phyloP scores from a whole-genome alignment of 2,888 invertebrate genomes.

The Acholoe squamosa region DNA sequence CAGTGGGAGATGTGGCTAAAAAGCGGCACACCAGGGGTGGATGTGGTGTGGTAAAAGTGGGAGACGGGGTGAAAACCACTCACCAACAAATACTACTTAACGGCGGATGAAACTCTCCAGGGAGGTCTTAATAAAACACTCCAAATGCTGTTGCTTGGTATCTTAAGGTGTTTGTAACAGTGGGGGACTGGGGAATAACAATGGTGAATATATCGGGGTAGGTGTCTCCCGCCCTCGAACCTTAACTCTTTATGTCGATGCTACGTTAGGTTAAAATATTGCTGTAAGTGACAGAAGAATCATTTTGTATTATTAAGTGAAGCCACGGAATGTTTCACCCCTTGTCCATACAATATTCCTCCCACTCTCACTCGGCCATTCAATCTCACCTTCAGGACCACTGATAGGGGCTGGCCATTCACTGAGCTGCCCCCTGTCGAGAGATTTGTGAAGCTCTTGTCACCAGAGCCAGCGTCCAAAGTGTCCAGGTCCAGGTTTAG shows the following conservation, averaged over 20 bases:
- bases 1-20: neutral
- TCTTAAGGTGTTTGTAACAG: slow-evolving; percentile 24
- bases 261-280: slow-evolving; percentile 23
- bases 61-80: neutral
- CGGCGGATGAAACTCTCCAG: neutral
- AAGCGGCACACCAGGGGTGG: neutral
- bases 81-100: slow-evolving; percentile 46
- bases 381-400: neutral
- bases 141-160: neutral
- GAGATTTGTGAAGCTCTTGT: neutral
- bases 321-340: neutral
- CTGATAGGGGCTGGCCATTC: neutral
- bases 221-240: neutral
- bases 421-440: slow-evolving; percentile 15
- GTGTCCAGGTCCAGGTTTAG: neutral
- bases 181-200: neutral
- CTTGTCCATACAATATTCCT: neutral
- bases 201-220: neutral
- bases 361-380: neutral
- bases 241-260: neutral
- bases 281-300: neutral
- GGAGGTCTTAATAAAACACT: slow-evolving; percentile 40
- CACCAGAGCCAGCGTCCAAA: neutral
- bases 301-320: neutral
- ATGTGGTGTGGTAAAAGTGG: neutral